Conservation (phyloP, 1,140 invertebrate species). For the Delia radicum region DNA sequence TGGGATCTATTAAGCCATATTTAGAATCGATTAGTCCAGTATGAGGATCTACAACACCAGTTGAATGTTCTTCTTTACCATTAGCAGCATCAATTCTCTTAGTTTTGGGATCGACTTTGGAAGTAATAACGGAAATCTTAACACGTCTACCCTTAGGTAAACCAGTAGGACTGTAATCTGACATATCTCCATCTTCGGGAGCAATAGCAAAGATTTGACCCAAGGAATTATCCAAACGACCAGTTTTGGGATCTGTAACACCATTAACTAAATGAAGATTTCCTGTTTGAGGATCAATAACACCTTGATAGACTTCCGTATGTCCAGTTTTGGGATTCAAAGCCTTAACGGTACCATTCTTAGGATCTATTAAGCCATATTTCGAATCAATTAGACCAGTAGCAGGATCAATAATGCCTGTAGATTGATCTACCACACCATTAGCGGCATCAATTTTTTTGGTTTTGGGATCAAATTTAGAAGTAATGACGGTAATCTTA, state of each 20-base stretch:
- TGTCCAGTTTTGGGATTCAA: slow-evolving; percentile 60
- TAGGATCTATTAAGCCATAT: slow-evolving; percentile 68
- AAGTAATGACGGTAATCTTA: slow-evolving; percentile 41
- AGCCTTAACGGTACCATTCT: slow-evolving; percentile 60
- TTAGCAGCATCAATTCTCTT: neutral
- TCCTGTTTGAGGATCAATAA: slow-evolving; percentile 65
- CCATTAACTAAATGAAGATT: slow-evolving; percentile 67
- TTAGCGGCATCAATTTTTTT: neutral
- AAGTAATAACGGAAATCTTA: slow-evolving; percentile 61
- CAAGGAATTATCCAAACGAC: slow-evolving; percentile 62
- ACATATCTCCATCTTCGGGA: slow-evolving; percentile 58
- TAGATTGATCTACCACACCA: slow-evolving; percentile 50
- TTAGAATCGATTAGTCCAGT: slow-evolving; percentile 63
- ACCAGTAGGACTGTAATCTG: slow-evolving; percentile 65
- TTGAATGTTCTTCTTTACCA: slow-evolving; percentile 50
- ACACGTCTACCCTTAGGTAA: slow-evolving; percentile 36
- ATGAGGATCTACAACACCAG: neutral
- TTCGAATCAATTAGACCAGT: slow-evolving; percentile 63
- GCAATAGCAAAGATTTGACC: slow-evolving; percentile 65
- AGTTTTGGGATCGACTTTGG: neutral
- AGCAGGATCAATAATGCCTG: neutral
- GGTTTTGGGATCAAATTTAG: neutral
- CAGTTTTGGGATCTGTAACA: slow-evolving; percentile 64
- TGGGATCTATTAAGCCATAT: slow-evolving; percentile 68
- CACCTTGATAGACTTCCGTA: slow-evolving; percentile 62